Evolutionary conservation across 2,113 vertebrate species (phyloP).

Genomic region (Casuarius casuarius): DNA sequence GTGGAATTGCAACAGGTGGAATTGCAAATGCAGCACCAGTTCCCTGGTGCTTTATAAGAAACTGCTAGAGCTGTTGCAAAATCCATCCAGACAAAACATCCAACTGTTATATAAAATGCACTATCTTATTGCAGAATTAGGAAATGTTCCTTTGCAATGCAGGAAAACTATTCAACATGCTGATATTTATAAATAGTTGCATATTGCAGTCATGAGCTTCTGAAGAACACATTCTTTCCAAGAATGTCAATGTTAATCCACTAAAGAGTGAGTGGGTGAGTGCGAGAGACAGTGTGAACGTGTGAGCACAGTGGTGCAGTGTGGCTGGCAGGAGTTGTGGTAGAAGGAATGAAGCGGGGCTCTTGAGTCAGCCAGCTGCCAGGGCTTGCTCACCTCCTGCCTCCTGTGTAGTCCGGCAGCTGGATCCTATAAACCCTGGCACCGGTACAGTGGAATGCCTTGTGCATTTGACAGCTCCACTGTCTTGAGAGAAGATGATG

Average conservation of each 20-base stretch:
- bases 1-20: neutral
- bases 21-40: neutral
- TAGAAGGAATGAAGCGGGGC: neutral
- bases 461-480: neutral
- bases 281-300: rapidly evolving
- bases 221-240: neutral
- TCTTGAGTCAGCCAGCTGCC: neutral
- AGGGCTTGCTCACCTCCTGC: neutral
- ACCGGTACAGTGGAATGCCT: rapidly evolving
- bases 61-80: neutral
- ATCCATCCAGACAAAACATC: neutral
- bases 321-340: neutral
- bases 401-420: neutral
- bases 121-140: neutral
- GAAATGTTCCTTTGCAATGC: neutral
- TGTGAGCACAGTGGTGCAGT: rapidly evolving
- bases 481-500: neutral
- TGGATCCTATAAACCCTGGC: neutral
- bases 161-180: neutral
- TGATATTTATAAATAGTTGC: conserved; percentile 5
- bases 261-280: neutral
- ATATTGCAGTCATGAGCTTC: neutral
- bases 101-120: neutral
- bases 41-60: neutral
- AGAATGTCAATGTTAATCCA: neutral